These are phyloP conservation scores for Spodoptera exigua DNA, from an alignment of 2,888 invertebrate species.

Conservation along the genomic window DNA sequence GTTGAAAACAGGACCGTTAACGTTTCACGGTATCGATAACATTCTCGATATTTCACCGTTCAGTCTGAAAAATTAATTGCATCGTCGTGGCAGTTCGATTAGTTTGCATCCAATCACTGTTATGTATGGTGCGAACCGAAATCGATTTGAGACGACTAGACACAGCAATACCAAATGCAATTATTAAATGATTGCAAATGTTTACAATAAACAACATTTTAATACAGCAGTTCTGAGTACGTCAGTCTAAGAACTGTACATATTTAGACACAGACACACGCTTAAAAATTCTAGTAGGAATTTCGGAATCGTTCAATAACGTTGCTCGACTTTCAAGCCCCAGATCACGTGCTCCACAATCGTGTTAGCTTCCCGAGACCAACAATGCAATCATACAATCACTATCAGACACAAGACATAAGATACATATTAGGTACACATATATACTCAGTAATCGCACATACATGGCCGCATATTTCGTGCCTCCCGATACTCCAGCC, in stretches of 20 bases:
- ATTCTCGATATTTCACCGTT: constrained; percentile 16
- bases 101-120: constrained; percentile 15
- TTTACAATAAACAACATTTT: background rate
- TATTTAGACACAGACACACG: too few species aligned
- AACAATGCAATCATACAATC: too few species aligned
- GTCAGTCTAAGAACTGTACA: too few species aligned
- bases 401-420: constrained; percentile 1
- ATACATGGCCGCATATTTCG: constrained; percentile 11
- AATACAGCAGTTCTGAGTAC: too few species aligned
- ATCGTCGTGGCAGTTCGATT: constrained; percentile 4
- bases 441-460: constrained; percentile 1
- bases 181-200: constrained; percentile 6
- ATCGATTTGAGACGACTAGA: constrained; percentile 11
- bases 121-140: constrained; percentile 8
- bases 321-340: too few species aligned
- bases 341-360: constrained; percentile 6
- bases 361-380: background rate
- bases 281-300: too few species aligned
- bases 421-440: constrained; percentile 4
- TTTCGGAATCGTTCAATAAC: too few species aligned
- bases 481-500: constrained; percentile 15
- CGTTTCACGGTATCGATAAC: constrained; percentile 1
- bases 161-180: background rate
- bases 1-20: constrained; percentile 11
- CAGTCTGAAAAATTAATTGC: constrained; percentile 16